These are phyloP conservation scores for Nesospiza acunhae DNA, from an alignment of 2,113 vertebrate species.

Conservation along the genomic window DNA sequence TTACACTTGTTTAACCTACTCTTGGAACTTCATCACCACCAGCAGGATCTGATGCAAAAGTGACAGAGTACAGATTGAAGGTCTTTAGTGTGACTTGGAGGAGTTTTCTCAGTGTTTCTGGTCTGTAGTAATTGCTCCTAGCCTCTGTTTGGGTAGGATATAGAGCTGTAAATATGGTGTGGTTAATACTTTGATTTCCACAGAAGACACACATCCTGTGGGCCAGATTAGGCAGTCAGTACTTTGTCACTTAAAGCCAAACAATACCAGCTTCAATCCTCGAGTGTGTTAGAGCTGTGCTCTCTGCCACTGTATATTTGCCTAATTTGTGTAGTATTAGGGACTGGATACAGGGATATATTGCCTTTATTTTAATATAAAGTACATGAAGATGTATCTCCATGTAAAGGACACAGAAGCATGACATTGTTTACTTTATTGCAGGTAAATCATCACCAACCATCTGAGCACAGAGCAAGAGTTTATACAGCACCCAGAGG, in stretches of 20 bases:
- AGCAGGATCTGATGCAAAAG: background rate
- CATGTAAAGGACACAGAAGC: background rate
- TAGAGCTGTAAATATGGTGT: background rate
- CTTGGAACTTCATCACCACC: background rate
- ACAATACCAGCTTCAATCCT: background rate
- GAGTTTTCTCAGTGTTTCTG: background rate
- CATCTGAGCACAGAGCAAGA: background rate
- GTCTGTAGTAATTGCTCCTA: background rate
- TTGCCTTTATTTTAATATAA: background rate
- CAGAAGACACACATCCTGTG: background rate
- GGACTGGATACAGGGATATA: background rate
- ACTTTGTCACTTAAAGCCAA: background rate
- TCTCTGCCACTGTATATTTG: background rate
- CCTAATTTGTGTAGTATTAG: background rate
- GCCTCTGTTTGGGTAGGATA: background rate
- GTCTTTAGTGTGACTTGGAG: background rate
- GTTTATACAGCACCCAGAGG: constrained; percentile 3
- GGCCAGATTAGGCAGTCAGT: background rate
- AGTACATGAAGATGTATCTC: background rate
- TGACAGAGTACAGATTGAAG: fast-evolving
- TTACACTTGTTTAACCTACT: background rate
- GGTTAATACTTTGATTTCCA: background rate
- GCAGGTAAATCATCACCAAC: background rate
- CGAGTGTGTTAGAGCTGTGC: background rate
- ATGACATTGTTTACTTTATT: background rate